A percentile compares a stretch with the other conserved stretches of the same genome.
Evolutionary conservation across 2,797 vertebrate genomes (phyloP).

Genomic region (Cyclura pinguis): DNA sequence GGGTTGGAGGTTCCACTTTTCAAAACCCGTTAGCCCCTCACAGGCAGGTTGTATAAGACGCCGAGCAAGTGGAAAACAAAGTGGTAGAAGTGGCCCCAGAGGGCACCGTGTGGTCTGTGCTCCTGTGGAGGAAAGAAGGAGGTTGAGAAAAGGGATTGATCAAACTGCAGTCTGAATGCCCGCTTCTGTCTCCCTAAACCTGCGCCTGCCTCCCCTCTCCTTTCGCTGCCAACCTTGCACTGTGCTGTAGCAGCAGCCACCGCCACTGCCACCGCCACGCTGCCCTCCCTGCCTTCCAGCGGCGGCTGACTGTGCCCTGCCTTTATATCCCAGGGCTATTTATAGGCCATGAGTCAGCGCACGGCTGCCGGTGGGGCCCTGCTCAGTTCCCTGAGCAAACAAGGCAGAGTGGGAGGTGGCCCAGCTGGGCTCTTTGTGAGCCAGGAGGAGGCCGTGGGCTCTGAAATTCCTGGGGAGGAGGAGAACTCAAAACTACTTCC

Average conservation of each 20-base stretch:
- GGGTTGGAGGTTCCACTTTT: conserved; percentile 56
- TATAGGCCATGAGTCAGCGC: conserved; percentile 63
- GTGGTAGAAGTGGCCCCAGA: conserved; percentile 74
- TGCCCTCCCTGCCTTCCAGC: not conserved
- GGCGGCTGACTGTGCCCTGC: not conserved
- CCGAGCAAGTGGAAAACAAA: conserved; percentile 75
- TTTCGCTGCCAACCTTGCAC: not conserved
- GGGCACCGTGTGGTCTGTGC: conserved; percentile 56
- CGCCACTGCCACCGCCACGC: not conserved
- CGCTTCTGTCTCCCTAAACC: not conserved
- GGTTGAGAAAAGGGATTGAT: accelerated
- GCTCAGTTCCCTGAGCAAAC: conserved; percentile 23
- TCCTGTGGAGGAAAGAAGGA: conserved; percentile 42
- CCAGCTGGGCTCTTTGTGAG: conserved; percentile 11
- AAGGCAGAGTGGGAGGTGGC: not conserved
- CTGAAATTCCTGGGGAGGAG: too few species aligned
- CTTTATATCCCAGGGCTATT: conserved; percentile 73
- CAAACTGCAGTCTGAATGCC: accelerated
- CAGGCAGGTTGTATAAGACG: conserved; percentile 68
- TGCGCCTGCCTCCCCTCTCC: too few species aligned
- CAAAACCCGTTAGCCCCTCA: conserved; percentile 37
- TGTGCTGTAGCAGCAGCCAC: too few species aligned
- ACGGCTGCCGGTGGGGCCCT: not conserved
- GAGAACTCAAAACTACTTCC: too few species aligned
- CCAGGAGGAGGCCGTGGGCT: conserved; percentile 40